These are phyloP conservation scores for Nasonia oneida DNA, from an alignment of 2,888 invertebrate species.

Conservation along the genomic window DNA sequence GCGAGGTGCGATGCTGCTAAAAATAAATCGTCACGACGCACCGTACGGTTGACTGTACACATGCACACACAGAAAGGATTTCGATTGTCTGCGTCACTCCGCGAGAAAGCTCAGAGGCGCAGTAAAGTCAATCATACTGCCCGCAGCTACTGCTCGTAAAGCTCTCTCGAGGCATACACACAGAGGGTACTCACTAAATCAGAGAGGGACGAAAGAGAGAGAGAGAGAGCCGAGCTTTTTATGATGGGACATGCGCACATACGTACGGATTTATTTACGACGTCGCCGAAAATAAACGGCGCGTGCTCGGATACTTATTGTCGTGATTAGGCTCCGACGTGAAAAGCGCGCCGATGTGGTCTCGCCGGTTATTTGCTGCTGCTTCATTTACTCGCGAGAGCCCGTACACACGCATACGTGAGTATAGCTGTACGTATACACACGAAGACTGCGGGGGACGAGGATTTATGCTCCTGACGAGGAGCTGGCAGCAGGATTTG, in stretches of 20 bases:
- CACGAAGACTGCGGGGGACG: constrained; percentile 43
- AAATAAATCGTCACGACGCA: constrained; percentile 56
- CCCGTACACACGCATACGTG: neutral
- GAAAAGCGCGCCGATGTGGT: constrained; percentile 49
- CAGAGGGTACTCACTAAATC: constrained; percentile 56
- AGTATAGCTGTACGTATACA: neutral
- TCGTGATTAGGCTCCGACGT: constrained; percentile 60
- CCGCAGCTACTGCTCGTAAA: constrained; percentile 59
- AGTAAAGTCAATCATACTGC: constrained; percentile 5
- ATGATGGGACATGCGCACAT: constrained; percentile 8
- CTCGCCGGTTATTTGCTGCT: constrained; percentile 63
- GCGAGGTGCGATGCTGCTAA: constrained; percentile 58
- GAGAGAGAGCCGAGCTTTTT: constrained; percentile 26
- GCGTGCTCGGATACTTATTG: constrained; percentile 57
- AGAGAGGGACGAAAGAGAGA: neutral
- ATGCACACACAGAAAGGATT: neutral
- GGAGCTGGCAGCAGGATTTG: constrained; percentile 28
- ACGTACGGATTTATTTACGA: constrained; percentile 49
- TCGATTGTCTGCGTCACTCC: neutral
- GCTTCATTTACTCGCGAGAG: constrained; percentile 58
- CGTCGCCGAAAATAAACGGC: constrained; percentile 25
- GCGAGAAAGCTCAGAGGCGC: constrained; percentile 7
- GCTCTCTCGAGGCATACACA: neutral
- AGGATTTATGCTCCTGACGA: constrained; percentile 47
- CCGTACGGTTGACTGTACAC: neutral